Percentiles rank a stretch among this genome's conserved stretches.
phyloP scores from a whole-genome alignment of 2,113 vertebrate species.

The Spizaetus ornatus region DNA sequence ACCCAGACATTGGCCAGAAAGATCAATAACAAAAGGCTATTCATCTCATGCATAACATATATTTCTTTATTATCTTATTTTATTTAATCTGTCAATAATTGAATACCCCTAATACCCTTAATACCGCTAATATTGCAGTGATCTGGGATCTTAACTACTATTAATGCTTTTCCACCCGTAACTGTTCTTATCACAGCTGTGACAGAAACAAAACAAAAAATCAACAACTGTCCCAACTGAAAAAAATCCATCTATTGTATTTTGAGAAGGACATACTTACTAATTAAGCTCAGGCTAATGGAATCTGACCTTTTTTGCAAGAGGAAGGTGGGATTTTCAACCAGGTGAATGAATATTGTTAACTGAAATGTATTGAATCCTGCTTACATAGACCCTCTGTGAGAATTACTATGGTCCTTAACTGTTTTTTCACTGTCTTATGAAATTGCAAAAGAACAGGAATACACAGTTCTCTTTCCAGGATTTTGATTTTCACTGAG shows the following conservation, averaged over 20 bases:
- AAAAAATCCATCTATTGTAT: not conserved
- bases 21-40: not conserved
- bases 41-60: not conserved
- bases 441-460: not conserved
- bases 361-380: not conserved
- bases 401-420: not conserved
- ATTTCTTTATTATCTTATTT: not conserved
- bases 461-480: not conserved
- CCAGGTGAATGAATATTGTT: not conserved
- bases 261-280: not conserved
- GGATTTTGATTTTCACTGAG: not conserved
- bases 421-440: not conserved
- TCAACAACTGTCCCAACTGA: not conserved
- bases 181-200: not conserved
- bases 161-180: not conserved
- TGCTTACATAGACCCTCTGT: not conserved
- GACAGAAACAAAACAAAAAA: not conserved
- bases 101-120: not conserved
- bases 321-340: not conserved
- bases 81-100: not conserved
- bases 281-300: not conserved
- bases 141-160: not conserved
- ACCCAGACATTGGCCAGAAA: not conserved
- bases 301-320: not conserved
- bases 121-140: rapidly evolving